A percentile compares a stretch with the other conserved stretches of the same genome.
These are phyloP conservation scores for Panonychus citri DNA, from an alignment of 1,140 invertebrate genomes.

Conservation along the genomic window DNA sequence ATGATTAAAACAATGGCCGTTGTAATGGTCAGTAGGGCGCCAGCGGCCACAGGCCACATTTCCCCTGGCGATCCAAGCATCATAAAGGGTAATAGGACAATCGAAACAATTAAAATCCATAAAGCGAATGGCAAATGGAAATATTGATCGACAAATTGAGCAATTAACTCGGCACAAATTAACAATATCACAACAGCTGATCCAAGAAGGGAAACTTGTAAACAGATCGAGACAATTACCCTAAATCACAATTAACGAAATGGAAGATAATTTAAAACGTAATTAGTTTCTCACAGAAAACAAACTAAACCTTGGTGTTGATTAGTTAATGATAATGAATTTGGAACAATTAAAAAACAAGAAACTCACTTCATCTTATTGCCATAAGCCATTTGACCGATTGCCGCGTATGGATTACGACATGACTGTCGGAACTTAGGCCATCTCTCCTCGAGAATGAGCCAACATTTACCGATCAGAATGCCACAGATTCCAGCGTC, in stretches of 20 bases:
- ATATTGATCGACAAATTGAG: background rate
- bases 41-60: constrained; percentile 27
- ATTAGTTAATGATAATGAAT: too few species aligned
- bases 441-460: constrained; percentile 13
- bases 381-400: constrained; percentile 1
- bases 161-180: background rate
- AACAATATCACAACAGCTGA: background rate
- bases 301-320: too few species aligned
- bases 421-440: constrained; percentile 6
- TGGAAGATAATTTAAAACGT: too few species aligned
- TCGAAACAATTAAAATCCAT: constrained; percentile 37
- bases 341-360: too few species aligned
- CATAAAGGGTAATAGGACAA: constrained; percentile 33
- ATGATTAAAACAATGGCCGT: background rate
- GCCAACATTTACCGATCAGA: constrained; percentile 8
- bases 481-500: constrained; percentile 10
- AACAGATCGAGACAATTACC: background rate
- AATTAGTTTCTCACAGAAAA: too few species aligned
- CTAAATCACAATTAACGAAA: background rate
- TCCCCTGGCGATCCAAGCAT: constrained; percentile 46
- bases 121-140: constrained; percentile 23
- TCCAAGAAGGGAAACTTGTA: background rate
- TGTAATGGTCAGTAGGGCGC: background rate
- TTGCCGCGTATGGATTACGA: constrained; percentile 13
- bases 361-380: background rate